These are phyloP conservation scores for Drosophila robusta DNA, from an alignment of 2,888 invertebrate genomes.

Conservation along the genomic window DNA sequence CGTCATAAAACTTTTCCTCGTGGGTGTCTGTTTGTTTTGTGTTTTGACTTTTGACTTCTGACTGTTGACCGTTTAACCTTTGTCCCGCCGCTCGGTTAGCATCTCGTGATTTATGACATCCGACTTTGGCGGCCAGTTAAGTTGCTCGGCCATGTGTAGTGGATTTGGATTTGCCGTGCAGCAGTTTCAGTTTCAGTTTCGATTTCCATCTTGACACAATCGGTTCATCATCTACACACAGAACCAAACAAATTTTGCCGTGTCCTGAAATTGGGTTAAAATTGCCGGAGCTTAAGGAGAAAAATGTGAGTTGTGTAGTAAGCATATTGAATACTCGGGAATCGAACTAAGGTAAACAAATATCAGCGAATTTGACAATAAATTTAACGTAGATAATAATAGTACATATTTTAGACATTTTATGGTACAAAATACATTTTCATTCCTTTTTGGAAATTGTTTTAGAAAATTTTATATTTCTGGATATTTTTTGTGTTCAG, in stretches of 20 bases:
- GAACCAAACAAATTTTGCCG: background rate
- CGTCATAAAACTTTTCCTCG: constrained; percentile 66
- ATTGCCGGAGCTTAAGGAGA: background rate
- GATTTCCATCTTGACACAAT: constrained; percentile 47
- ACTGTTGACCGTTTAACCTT: constrained; percentile 55
- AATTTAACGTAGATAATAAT: too few relatives aligned
- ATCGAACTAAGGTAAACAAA: too few relatives aligned
- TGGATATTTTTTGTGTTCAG: too few relatives aligned
- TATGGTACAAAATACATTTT: too few relatives aligned
- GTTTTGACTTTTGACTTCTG: constrained; percentile 66
- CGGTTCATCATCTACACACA: constrained; percentile 36
- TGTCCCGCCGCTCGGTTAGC: constrained; percentile 32
- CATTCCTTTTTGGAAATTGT: too few relatives aligned
- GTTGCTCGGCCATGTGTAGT: constrained; percentile 39
- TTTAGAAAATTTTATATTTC: too few relatives aligned
- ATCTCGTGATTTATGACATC: constrained; percentile 66
- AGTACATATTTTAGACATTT: too few relatives aligned
- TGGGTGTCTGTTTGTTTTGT: constrained; percentile 59
- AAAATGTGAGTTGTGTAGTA: constrained; percentile 2
- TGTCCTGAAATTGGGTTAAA: background rate
- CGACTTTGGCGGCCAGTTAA: constrained; percentile 55
- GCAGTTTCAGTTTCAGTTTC: constrained; percentile 57
- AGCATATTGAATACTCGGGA: too few relatives aligned
- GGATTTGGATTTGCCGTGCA: constrained; percentile 24
- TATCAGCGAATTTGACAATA: too few relatives aligned